These are phyloP conservation scores for Eurois occulta DNA, from an alignment of 2,888 invertebrate genomes.

Conservation along the genomic window DNA sequence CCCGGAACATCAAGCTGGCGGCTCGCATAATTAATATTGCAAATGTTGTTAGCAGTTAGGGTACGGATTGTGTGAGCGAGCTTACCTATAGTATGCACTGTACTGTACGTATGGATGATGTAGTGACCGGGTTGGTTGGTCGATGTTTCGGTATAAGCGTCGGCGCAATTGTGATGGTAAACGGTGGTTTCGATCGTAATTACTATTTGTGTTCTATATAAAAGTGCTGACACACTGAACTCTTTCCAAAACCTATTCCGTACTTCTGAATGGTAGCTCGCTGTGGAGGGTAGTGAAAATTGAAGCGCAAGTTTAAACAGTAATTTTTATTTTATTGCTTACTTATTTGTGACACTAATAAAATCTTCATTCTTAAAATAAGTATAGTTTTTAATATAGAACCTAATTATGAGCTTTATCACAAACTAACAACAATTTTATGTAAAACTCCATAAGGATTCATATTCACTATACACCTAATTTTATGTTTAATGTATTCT, in stretches of 20 bases:
- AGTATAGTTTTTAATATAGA: not conserved
- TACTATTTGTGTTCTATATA: not conserved
- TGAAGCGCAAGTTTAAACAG: not conserved
- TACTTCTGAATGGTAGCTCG: not conserved
- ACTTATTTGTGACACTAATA: not conserved
- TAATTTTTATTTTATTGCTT: not conserved
- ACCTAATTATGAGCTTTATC: not conserved
- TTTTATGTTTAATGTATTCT: constrained; percentile 45
- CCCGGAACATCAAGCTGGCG: constrained; percentile 78
- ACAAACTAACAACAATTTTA: not conserved
- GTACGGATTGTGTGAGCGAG: constrained; percentile 69
- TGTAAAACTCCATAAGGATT: not conserved
- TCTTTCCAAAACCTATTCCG: not conserved
- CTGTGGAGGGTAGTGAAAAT: not conserved
- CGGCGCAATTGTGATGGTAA: constrained; percentile 5
- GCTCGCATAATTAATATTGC: constrained; percentile 88
- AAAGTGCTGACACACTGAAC: not conserved
- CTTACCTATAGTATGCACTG: constrained; percentile 28
- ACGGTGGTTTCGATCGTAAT: not conserved
- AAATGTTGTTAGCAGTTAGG: constrained; percentile 88
- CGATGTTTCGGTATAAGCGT: constrained; percentile 20
- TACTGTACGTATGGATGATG: not conserved
- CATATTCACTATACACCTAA: constrained; percentile 4
- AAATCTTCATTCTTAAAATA: not conserved
- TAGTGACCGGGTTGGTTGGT: not conserved